Percentiles rank a stretch among this genome's conserved stretches.
phyloP scores from a whole-genome alignment of 2,888 invertebrate species.

The Glaucopsyche alexis region DNA sequence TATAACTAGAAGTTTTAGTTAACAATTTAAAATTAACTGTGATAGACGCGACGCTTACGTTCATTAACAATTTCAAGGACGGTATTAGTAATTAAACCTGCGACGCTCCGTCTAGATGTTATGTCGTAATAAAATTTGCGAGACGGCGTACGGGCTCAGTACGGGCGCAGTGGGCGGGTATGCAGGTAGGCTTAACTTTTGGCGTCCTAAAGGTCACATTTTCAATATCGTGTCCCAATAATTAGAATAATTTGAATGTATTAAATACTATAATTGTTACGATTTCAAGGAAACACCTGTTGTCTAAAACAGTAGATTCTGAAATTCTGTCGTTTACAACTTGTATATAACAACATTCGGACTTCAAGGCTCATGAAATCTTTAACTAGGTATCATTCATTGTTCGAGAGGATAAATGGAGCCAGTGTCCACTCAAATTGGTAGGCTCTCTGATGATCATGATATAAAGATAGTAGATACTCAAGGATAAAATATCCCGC shows the following conservation, averaged over 20 bases:
- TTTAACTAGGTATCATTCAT: no score
- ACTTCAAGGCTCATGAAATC: no score
- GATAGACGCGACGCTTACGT: not conserved
- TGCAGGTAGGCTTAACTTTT: slow-evolving; percentile 33
- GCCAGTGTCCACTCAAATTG: no score
- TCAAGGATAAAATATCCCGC: not conserved
- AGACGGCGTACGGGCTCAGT: not conserved
- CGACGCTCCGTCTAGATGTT: slow-evolving; percentile 6
- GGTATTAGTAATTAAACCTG: not conserved
- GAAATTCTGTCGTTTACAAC: not conserved
- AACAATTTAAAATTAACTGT: not conserved
- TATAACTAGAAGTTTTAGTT: not conserved
- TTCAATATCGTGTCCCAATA: slow-evolving; percentile 24
- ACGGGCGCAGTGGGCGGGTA: slow-evolving; percentile 27
- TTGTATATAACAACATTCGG: no score
- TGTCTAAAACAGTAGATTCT: not conserved
- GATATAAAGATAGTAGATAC: not conserved
- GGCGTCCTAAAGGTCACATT: slow-evolving; percentile 26
- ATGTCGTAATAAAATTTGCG: slow-evolving; percentile 10
- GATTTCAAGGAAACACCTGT: not conserved
- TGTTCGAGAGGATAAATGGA: no score
- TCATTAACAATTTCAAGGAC: slow-evolving; percentile 17
- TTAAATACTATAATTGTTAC: not conserved
- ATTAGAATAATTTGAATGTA: slow-evolving; percentile 14
- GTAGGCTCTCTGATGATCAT: no score